Conservation (phyloP, 2,797 vertebrate species). For the Syngnathus acus region DNA sequence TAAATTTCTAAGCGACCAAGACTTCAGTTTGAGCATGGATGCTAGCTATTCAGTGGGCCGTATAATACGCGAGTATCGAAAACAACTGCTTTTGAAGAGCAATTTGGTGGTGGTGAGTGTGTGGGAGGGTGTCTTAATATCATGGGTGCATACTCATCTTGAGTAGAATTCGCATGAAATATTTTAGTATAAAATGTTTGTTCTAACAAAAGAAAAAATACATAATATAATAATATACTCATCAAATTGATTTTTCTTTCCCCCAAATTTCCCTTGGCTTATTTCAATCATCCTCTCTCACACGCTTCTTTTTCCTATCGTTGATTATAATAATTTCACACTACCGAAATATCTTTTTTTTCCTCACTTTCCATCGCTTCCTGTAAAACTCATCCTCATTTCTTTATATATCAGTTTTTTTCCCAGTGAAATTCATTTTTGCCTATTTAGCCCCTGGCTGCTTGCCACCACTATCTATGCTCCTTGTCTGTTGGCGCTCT, state of each 20-base stretch:
- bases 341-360: slow-evolving; percentile 22
- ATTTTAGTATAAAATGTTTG: slow-evolving; percentile 7
- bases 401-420: background rate
- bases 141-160: no score
- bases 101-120: no score
- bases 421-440: slow-evolving; percentile 13
- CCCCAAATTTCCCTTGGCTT: slow-evolving; percentile 9
- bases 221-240: background rate
- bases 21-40: no score
- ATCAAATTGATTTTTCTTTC: background rate
- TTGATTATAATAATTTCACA: slow-evolving; percentile 31
- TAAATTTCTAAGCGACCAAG: no score
- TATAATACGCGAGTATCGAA: no score
- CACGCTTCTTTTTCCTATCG: background rate
- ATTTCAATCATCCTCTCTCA: slow-evolving; percentile 21
- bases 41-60: no score
- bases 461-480: slow-evolving; percentile 2
- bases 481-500: slow-evolving; percentile 13
- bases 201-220: background rate
- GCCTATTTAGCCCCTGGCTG: slow-evolving; percentile 1
- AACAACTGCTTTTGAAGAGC: no score
- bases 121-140: no score
- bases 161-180: background rate
- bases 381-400: background rate
- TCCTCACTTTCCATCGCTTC: slow-evolving; percentile 16